These are phyloP conservation scores for Apostichopus japonicus DNA, from an alignment of 35 echinoderm and acorn worm species.

Conservation along the genomic window DNA sequence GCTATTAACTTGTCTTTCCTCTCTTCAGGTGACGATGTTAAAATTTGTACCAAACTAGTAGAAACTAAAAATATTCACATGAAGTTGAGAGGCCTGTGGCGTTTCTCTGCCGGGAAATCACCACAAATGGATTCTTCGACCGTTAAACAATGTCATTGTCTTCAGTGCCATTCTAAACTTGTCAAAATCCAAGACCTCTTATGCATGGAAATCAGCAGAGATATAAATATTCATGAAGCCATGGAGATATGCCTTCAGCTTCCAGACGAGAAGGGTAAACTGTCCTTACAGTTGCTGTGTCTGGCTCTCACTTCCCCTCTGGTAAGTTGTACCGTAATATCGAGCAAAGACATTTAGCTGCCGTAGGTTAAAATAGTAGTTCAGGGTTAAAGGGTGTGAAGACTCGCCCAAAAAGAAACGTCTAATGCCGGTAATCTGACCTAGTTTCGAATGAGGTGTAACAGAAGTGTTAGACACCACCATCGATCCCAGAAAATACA, in stretches of 20 bases:
- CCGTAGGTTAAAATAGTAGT: too few species aligned
- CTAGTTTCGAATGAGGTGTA: too few species aligned
- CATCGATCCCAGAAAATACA: too few species aligned
- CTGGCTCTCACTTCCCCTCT: background rate
- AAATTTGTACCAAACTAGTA: background rate
- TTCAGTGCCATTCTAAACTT: conserved; percentile 1
- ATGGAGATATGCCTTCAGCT: conserved; percentile 5
- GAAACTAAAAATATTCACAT: background rate
- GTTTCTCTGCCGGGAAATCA: background rate
- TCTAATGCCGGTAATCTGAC: too few species aligned
- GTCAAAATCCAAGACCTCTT: conserved; percentile 14
- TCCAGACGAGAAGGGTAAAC: background rate
- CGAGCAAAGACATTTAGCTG: too few species aligned
- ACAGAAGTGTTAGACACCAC: too few species aligned
- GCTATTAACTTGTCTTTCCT: background rate
- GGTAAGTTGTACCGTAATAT: background rate
- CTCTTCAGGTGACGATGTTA: background rate
- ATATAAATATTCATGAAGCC: conserved; percentile 34
- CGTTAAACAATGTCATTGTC: background rate
- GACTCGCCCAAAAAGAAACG: too few species aligned
- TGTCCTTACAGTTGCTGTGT: conserved; percentile 25
- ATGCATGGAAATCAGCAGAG: background rate
- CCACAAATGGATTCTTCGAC: background rate
- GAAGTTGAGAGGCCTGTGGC: background rate
- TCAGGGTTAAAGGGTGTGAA: too few species aligned